Conservation (phyloP, 1,140 invertebrate species). For the Drosophila saltans region DNA sequence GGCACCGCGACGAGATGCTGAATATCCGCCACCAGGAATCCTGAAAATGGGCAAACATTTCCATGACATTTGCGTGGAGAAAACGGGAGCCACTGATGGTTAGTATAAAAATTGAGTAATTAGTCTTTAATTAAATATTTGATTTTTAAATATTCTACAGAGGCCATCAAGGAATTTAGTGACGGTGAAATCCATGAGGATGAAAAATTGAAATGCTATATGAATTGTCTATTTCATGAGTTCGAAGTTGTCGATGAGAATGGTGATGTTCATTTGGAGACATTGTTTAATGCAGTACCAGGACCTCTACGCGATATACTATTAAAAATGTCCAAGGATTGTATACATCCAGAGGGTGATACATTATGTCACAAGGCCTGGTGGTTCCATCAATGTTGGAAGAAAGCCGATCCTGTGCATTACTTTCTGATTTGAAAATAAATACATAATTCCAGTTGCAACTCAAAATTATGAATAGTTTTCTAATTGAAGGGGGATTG, state of each 20-base stretch:
- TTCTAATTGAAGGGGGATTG: background rate
- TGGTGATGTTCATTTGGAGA: slow-evolving; percentile 75
- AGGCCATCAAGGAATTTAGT: slow-evolving; percentile 76
- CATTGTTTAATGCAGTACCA: slow-evolving; percentile 52
- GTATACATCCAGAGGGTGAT: slow-evolving; percentile 68
- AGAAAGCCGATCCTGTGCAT: slow-evolving; percentile 72
- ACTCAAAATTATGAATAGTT: background rate
- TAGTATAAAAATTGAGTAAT: background rate
- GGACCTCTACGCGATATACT: slow-evolving; percentile 50
- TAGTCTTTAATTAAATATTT: too few relatives aligned
- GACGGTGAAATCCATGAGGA: slow-evolving; percentile 73
- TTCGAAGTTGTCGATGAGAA: slow-evolving; percentile 72
- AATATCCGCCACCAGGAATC: slow-evolving; percentile 48
- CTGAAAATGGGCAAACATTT: slow-evolving; percentile 44
- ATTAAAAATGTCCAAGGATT: slow-evolving; percentile 63
- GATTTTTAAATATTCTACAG: slow-evolving; percentile 23
- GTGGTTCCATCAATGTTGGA: slow-evolving; percentile 82
- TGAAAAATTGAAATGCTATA: slow-evolving; percentile 70
- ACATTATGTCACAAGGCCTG: slow-evolving; percentile 75
- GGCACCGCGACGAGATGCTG: slow-evolving; percentile 47
- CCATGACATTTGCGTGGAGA: slow-evolving; percentile 53
- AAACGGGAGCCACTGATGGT: slow-evolving; percentile 61
- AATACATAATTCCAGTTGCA: background rate
- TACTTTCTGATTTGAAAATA: slow-evolving; percentile 48
- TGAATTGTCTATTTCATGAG: slow-evolving; percentile 77